Percentiles rank a stretch among this genome's conserved stretches.
phyloP scores from a whole-genome alignment of 2,797 vertebrate species.

The Propithecus perrieri region DNA sequence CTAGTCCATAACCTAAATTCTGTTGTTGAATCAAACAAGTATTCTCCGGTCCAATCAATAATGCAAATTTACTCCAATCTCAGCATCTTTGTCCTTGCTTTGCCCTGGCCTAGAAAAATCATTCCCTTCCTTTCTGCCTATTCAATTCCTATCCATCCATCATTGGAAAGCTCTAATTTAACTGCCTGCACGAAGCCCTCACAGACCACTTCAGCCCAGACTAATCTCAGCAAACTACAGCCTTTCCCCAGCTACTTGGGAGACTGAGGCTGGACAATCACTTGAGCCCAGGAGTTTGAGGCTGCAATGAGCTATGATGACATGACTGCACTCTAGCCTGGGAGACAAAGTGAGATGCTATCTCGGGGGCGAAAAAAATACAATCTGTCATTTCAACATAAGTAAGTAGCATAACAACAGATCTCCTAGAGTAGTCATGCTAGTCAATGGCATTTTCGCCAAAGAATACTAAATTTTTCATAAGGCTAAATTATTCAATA shows the following conservation, averaged over 20 bases:
- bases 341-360: too few relatives aligned
- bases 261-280: too few relatives aligned
- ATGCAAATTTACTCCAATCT: constrained; percentile 16
- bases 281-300: too few relatives aligned
- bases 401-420: neutral
- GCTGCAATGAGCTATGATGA: too few relatives aligned
- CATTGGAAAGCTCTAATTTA: neutral
- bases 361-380: too few relatives aligned
- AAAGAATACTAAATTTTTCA: constrained; percentile 39
- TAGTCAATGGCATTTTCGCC: neutral
- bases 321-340: too few relatives aligned
- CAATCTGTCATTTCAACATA: neutral
- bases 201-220: neutral
- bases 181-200: neutral
- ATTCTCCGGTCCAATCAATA: neutral
- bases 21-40: neutral
- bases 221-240: neutral
- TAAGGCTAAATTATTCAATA: constrained; percentile 26
- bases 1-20: constrained; percentile 20
- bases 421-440: neutral
- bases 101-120: constrained; percentile 37
- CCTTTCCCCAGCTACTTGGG: too few relatives aligned
- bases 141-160: neutral
- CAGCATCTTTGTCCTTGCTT: neutral
- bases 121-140: constrained; percentile 5